Conservation (phyloP, 2,797 vertebrate genomes). For the Phalloptychus januarius region DNA sequence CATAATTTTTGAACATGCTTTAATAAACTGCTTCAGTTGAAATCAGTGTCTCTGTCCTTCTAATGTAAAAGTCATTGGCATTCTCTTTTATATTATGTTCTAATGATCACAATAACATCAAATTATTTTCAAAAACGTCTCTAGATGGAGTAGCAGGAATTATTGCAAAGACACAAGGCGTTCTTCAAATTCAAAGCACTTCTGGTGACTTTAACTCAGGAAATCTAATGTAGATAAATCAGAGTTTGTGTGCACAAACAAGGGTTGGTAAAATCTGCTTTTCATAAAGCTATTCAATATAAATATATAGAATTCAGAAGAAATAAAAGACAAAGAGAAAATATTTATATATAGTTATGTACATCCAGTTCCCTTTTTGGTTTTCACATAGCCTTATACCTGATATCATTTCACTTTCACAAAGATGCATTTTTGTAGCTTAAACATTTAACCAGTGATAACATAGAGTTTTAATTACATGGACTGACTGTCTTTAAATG, state of each 20-base stretch:
- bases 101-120: neutral
- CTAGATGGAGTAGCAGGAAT: neutral
- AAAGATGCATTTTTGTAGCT: neutral
- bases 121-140: neutral
- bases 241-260: neutral
- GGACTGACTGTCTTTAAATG: conserved; percentile 6
- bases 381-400: neutral
- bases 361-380: neutral
- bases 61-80: neutral
- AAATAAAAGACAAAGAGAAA: neutral
- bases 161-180: neutral
- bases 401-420: neutral
- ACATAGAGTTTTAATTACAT: conserved; percentile 19
- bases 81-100: too few species aligned
- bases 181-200: neutral
- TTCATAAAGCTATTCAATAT: neutral
- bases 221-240: neutral
- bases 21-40: neutral
- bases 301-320: neutral
- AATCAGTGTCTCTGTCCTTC: neutral
- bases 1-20: neutral
- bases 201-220: neutral
- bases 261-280: neutral
- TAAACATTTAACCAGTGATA: conserved; percentile 12
- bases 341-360: neutral